Evolutionary conservation across 2,888 invertebrate species (phyloP).

Genomic region (Micoletzkya japonica): DNA sequence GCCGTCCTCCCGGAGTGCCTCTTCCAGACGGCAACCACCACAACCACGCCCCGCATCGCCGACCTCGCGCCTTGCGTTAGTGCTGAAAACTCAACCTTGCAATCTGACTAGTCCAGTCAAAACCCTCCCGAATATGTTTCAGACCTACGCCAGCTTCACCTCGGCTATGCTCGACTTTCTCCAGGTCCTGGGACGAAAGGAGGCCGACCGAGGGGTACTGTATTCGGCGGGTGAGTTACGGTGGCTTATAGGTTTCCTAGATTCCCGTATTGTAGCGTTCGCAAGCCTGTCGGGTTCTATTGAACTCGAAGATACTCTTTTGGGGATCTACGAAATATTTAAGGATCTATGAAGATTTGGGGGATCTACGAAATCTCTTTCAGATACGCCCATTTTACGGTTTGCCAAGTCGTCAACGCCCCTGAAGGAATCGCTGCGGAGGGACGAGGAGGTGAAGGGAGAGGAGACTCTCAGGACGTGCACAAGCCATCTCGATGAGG

Average conservation of each 20-base stretch:
- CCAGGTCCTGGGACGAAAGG: background rate
- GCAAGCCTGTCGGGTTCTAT: too few species aligned
- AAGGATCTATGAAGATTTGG: too few species aligned
- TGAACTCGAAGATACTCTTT: too few species aligned
- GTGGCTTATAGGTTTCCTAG: background rate
- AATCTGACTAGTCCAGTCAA: background rate
- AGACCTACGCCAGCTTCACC: constrained; percentile 4
- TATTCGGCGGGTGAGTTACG: constrained; percentile 20
- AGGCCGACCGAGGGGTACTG: constrained; percentile 18
- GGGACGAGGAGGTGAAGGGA: constrained; percentile 11
- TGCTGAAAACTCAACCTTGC: background rate
- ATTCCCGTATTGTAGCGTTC: too few species aligned
- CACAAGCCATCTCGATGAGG: constrained; percentile 25
- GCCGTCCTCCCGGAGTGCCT: constrained; percentile 11
- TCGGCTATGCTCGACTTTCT: background rate
- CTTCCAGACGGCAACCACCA: constrained; percentile 9
- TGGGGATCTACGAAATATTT: too few species aligned
- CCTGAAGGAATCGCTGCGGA: constrained; percentile 15
- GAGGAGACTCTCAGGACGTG: constrained; percentile 27
- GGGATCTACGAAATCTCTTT: background rate
- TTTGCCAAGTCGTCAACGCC: constrained; percentile 19
- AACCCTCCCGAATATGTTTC: too few species aligned
- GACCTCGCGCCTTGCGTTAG: constrained; percentile 15
- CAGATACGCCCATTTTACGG: constrained; percentile 10
- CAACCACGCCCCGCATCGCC: background rate